Evolutionary conservation across 2,797 vertebrate species (phyloP).

Genomic region (Todus mexicanus): DNA sequence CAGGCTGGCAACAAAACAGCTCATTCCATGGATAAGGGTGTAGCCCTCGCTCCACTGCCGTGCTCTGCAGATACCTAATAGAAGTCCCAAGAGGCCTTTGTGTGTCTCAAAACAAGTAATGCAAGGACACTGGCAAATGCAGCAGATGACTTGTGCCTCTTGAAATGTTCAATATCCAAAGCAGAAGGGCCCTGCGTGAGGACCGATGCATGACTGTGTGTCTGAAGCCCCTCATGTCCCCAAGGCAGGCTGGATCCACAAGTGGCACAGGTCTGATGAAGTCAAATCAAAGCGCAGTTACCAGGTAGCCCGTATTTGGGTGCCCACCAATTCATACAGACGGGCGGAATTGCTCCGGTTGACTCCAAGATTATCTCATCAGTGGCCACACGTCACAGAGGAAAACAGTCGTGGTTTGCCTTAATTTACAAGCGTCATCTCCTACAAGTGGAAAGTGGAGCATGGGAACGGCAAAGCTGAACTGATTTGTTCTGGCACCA

Average conservation of each 20-base stretch:
- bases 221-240: neutral
- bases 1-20: neutral
- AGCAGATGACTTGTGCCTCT: neutral
- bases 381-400: neutral
- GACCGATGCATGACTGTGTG: neutral
- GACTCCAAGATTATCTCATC: neutral
- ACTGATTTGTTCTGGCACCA: neutral
- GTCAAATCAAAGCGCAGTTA: fast-evolving
- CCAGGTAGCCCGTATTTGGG: neutral
- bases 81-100: neutral
- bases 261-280: neutral
- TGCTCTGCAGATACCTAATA: neutral
- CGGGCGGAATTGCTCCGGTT: neutral
- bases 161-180: neutral
- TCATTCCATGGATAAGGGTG: neutral
- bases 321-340: neutral
- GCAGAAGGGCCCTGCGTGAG: neutral
- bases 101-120: neutral
- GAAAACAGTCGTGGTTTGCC: neutral
- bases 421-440: neutral
- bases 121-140: neutral
- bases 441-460: neutral
- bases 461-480: neutral
- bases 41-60: neutral
- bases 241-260: neutral